Conservation (phyloP, 2,797 vertebrate species). For the Eulemur albifrons region DNA sequence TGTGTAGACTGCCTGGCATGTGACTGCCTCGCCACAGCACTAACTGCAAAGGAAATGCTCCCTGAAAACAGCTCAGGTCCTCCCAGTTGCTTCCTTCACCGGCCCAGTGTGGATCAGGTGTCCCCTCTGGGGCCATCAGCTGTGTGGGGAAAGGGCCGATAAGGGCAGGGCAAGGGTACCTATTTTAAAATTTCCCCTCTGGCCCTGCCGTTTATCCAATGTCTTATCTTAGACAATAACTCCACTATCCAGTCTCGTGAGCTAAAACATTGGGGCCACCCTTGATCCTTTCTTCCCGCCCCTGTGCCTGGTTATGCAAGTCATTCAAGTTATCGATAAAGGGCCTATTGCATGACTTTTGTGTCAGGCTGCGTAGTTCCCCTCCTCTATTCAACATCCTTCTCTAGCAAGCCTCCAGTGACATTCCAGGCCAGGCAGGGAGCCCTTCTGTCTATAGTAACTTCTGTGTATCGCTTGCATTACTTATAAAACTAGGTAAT, state of each 20-base stretch:
- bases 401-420: neutral
- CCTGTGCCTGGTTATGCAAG: neutral
- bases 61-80: neutral
- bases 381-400: neutral
- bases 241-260: neutral
- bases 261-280: neutral
- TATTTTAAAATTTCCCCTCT: neutral
- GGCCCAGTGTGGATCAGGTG: fast-evolving
- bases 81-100: neutral
- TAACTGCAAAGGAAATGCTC: neutral
- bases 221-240: neutral
- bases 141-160: neutral
- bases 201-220: neutral
- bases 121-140: neutral
- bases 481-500: neutral
- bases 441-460: neutral
- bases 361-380: neutral
- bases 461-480: neutral
- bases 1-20: neutral
- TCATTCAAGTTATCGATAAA: neutral
- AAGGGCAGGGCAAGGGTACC: neutral
- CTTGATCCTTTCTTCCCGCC: neutral
- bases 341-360: neutral
- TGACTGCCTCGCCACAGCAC: neutral
- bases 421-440: neutral